Percentiles rank a stretch among this genome's conserved stretches.
These are phyloP conservation scores for Philereme vetulata DNA, from an alignment of 2,888 invertebrate species.

Conservation along the genomic window DNA sequence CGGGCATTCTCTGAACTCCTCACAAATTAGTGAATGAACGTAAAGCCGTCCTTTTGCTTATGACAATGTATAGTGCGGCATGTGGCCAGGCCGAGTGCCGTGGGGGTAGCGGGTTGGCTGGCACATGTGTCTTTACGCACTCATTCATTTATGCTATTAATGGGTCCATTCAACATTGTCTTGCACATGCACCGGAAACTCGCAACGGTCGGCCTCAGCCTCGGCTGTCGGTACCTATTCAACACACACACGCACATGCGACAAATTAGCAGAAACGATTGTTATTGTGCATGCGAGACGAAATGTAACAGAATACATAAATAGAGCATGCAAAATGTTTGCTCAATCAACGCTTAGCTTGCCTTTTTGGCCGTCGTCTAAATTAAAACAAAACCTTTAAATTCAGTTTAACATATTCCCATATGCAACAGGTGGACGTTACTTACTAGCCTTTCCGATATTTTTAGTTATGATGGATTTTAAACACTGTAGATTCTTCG, in stretches of 20 bases:
- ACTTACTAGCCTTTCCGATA: neutral
- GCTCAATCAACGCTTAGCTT: no score
- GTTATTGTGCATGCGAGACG: constrained; percentile 29
- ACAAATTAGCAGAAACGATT: constrained; percentile 73
- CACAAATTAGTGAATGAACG: constrained; percentile 70
- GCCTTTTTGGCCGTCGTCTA: no score
- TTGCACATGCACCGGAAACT: constrained; percentile 80
- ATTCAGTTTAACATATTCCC: no score
- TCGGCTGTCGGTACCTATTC: constrained; percentile 39
- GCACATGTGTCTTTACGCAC: constrained; percentile 76
- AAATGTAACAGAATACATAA: constrained; percentile 11
- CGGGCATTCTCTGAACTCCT: constrained; percentile 68
- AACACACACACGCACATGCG: constrained; percentile 43
- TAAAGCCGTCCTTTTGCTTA: constrained; percentile 72
- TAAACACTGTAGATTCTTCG: neutral
- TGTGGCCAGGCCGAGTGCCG: constrained; percentile 62
- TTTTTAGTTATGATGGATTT: neutral
- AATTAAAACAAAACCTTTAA: no score
- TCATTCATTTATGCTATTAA: constrained; percentile 80
- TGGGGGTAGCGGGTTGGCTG: constrained; percentile 59
- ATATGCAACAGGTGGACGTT: no score
- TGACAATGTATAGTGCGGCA: constrained; percentile 69
- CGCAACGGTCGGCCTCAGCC: constrained; percentile 47
- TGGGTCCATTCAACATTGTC: constrained; percentile 80
- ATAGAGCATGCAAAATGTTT: neutral